Conservation (phyloP, 1,140 invertebrate genomes). For the Lasioglossum albipes region DNA sequence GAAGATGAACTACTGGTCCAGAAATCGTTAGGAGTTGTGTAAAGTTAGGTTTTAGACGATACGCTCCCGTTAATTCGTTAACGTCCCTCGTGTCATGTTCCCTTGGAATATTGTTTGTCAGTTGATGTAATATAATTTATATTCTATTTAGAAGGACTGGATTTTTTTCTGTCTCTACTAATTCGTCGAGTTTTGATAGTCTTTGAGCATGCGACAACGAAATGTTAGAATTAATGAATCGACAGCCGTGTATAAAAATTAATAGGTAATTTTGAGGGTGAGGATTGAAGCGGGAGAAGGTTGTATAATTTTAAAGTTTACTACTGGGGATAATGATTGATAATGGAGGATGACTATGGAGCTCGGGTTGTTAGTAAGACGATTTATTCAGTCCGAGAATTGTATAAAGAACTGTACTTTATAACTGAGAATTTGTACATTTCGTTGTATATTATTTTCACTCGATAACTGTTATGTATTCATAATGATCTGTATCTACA, state of each 20-base stretch:
- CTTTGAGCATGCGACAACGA: background rate
- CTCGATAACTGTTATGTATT: slow-evolving; percentile 64
- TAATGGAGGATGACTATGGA: background rate
- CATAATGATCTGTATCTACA: slow-evolving; percentile 62
- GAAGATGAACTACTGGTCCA: slow-evolving; percentile 18
- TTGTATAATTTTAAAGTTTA: too few species aligned
- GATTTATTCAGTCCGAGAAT: slow-evolving; percentile 47
- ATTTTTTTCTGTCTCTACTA: slow-evolving; percentile 52
- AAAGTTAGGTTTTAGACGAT: slow-evolving; percentile 24
- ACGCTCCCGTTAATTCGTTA: slow-evolving; percentile 13
- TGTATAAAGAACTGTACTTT: slow-evolving; percentile 62
- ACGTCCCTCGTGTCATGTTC: slow-evolving; percentile 28
- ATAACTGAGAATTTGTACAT: slow-evolving; percentile 68
- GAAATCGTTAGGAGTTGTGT: slow-evolving; percentile 30
- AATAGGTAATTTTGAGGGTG: too few species aligned
- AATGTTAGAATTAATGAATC: slow-evolving; percentile 15
- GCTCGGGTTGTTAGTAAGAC: slow-evolving; percentile 45
- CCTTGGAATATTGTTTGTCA: slow-evolving; percentile 26
- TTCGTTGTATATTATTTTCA: slow-evolving; percentile 73
- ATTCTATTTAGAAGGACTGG: slow-evolving; percentile 8
- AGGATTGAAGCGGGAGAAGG: too few species aligned
- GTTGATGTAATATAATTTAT: slow-evolving; percentile 58
- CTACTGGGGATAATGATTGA: background rate
- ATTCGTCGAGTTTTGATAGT: slow-evolving; percentile 14
- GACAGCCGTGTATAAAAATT: background rate